Conservation (phyloP, 1,140 invertebrate species). For the Calephelis virginiensis region DNA sequence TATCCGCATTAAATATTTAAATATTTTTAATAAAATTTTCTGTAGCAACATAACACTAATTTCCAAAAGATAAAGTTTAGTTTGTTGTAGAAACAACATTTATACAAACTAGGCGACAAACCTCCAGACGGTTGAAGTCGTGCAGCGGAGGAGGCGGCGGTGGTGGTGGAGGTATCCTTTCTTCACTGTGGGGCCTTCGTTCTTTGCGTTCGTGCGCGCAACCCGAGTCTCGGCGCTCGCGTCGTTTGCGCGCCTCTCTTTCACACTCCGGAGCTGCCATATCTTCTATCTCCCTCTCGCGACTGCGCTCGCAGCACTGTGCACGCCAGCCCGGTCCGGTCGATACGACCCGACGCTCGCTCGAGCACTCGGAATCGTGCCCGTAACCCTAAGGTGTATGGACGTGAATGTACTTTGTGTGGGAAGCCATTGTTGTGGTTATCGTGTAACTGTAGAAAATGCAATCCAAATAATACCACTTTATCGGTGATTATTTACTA, state of each 20-base stretch:
- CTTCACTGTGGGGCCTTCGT: slow-evolving; percentile 87
- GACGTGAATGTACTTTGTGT: slow-evolving; percentile 51
- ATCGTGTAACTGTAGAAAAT: neutral
- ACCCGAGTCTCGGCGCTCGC: slow-evolving; percentile 87
- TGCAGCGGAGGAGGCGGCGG: slow-evolving; percentile 62
- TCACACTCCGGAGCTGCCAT: slow-evolving; percentile 72
- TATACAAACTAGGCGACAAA: slow-evolving; percentile 25
- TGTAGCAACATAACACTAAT: too few relatives aligned
- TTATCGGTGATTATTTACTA: too few relatives aligned
- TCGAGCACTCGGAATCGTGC: slow-evolving; percentile 64
- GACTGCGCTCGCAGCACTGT: slow-evolving; percentile 62
- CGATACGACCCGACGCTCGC: slow-evolving; percentile 67
- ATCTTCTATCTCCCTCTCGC: slow-evolving; percentile 52
- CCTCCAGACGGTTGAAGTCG: slow-evolving; percentile 66
- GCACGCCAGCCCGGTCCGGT: slow-evolving; percentile 67
- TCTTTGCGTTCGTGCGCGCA: slow-evolving; percentile 84
- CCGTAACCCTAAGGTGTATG: slow-evolving; percentile 65
- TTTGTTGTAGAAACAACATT: neutral
- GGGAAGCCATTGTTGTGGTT: neutral
- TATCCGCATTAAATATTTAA: too few relatives aligned
- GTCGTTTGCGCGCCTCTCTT: slow-evolving; percentile 83
- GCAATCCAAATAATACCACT: neutral
- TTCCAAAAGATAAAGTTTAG: too few relatives aligned
- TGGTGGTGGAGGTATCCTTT: slow-evolving; percentile 56
- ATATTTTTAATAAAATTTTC: too few relatives aligned